These are phyloP conservation scores for Caenorhabditis tropicalis DNA, from an alignment of 1,140 invertebrate genomes.

Conservation along the genomic window DNA sequence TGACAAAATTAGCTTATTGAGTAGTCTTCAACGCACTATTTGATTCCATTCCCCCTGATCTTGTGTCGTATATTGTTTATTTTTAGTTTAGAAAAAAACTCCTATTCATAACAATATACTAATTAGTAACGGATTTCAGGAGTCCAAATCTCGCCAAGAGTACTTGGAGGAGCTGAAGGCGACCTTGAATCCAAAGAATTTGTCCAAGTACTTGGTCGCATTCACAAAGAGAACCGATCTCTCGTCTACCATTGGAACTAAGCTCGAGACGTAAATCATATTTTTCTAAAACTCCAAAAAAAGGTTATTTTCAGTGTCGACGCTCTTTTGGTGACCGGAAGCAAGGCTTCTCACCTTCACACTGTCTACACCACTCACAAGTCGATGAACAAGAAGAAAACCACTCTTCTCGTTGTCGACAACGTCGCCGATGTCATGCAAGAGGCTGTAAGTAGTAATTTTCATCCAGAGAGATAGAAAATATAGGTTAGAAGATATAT, in stretches of 20 bases:
- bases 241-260: conserved; percentile 67
- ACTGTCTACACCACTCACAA: conserved; percentile 80
- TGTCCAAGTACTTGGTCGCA: conserved; percentile 74
- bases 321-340: conserved; percentile 83
- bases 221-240: conserved; percentile 70
- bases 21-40: background rate
- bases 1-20: background rate
- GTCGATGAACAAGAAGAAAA: conserved; percentile 82
- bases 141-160: conserved; percentile 76
- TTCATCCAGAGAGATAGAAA: too few species aligned
- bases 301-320: conserved; percentile 78
- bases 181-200: conserved; percentile 85
- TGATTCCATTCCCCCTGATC: background rate
- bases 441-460: conserved; percentile 78
- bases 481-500: too few species aligned
- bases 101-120: background rate
- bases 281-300: background rate
- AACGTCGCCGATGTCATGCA: conserved; percentile 81
- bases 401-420: conserved; percentile 84
- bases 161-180: conserved; percentile 81
- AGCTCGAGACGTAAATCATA: conserved; percentile 66
- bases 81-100: background rate
- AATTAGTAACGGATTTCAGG: background rate
- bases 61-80: background rate
- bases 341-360: conserved; percentile 81